Evolutionary conservation across 2,888 invertebrate genomes (phyloP), one percentile per base, ranked within the genome.

Genomic region (Euzetes globulus): DNA sequence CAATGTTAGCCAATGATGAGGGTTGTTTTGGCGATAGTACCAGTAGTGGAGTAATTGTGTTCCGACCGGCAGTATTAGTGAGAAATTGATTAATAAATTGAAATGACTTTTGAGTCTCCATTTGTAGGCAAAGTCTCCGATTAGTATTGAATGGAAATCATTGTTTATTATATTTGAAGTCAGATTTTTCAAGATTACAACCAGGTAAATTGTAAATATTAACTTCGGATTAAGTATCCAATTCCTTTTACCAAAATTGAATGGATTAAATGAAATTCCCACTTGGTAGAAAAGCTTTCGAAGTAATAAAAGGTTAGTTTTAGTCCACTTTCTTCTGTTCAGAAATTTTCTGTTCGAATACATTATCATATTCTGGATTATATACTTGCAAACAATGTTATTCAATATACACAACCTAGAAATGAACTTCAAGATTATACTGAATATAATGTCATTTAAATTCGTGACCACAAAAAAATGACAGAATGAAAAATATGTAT

Each of bases 71-170:
- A 63, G 29, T 29, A 63, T 27, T 6, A 63, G 17, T 13, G 33
- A 4, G 3, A 63, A 29, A 17, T 4, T 29, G 29, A 29, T 33
- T 29, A 33, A 6, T 9, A 33, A 17, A 17, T 29, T 33, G 11
- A 27, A 63, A 2, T 63, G 33, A 9, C 4, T 27, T 25, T 63
- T 63, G 11, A 63, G 63, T 63, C 29, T 63, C 63, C 63, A 63
- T 29, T 63, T 63, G 33, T 9, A 63, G n/a, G 63, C 63, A 33
- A 29, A 63, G 25, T 63, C 63, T 1, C 63, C 63, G 17, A 63
- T 29, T 4, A 63, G 3, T 63, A 63, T 9, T 9, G 63, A 63
- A 29, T 22, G 29, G 7, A 4, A 4, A 4, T 63, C 63, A 2
- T 63, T 17, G 22, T 63, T 63, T 11, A 29, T 29, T 6, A 55